These are phyloP conservation scores for Aphaenogaster ashmeadi DNA, from an alignment of 1,140 invertebrate species.

Conservation along the genomic window DNA sequence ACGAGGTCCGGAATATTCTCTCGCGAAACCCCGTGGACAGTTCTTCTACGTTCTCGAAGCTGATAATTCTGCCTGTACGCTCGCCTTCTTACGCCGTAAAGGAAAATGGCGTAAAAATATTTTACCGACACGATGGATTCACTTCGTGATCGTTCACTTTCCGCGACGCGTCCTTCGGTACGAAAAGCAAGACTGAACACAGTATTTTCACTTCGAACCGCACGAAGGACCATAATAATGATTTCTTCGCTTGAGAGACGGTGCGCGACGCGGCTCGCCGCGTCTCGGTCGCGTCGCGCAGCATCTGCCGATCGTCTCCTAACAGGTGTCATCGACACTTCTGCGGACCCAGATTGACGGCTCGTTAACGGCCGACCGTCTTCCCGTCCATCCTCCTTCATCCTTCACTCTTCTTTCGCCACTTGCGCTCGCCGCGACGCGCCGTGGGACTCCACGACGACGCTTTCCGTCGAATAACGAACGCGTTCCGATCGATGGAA, in stretches of 20 bases:
- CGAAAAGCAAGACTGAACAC: background rate
- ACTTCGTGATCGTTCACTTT: conserved; percentile 1
- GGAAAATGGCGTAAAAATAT: background rate
- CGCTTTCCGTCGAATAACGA: conserved; percentile 62
- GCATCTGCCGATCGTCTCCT: conserved; percentile 49
- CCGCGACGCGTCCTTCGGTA: background rate
- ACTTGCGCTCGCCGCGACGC: background rate
- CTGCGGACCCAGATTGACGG: conserved; percentile 51
- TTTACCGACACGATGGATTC: background rate
- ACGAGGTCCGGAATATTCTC: background rate
- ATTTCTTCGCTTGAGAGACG: conserved; percentile 42
- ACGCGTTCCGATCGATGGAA: conserved; percentile 67
- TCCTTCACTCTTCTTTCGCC: conserved; percentile 56
- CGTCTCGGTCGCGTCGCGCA: conserved; percentile 7
- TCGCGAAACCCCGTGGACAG: background rate
- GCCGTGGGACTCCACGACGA: conserved; percentile 41
- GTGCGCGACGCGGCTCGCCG: conserved; percentile 20
- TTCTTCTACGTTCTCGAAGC: background rate
- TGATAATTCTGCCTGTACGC: background rate
- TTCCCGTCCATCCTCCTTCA: conserved; percentile 34
- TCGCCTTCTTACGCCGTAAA: background rate
- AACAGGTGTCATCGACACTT: conserved; percentile 67
- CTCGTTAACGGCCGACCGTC: conserved; percentile 65
- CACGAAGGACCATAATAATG: conserved; percentile 22
- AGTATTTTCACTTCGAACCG: conserved; percentile 42